These are phyloP conservation scores for Anthonomus grandis DNA, from an alignment of 1,140 invertebrate genomes.

Conservation along the genomic window DNA sequence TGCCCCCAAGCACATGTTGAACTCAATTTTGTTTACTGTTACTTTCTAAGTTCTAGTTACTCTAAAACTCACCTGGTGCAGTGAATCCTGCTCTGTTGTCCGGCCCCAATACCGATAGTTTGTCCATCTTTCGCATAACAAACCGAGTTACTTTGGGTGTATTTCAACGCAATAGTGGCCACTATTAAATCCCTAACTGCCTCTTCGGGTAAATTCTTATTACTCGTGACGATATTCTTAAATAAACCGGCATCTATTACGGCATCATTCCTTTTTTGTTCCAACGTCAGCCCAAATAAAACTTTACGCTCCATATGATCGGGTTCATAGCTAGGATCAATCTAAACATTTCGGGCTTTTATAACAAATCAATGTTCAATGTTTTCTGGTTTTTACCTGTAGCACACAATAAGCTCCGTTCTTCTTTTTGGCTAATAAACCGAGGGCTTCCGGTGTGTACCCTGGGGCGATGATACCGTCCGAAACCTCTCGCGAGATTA, in stretches of 20 bases:
- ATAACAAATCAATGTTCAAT: background rate
- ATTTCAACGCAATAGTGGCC: constrained; percentile 95
- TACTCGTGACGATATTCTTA: constrained; percentile 77
- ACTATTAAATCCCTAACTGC: constrained; percentile 90
- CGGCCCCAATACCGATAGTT: constrained; percentile 91
- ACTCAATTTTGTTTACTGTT: no score
- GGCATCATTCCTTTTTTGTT: constrained; percentile 90
- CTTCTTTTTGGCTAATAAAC: constrained; percentile 94
- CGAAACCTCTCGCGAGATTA: constrained; percentile 81
- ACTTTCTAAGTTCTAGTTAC: background rate
- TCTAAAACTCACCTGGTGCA: constrained; percentile 68
- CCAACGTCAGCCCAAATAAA: constrained; percentile 87
- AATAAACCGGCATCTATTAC: constrained; percentile 78
- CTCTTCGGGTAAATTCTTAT: constrained; percentile 64
- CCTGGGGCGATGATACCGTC: constrained; percentile 96
- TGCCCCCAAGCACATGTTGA: no score
- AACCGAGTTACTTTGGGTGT: constrained; percentile 97
- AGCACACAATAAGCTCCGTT: constrained; percentile 90
- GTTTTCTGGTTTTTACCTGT: constrained; percentile 49
- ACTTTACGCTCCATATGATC: constrained; percentile 77
- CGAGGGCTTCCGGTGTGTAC: constrained; percentile 78
- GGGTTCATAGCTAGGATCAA: constrained; percentile 85
- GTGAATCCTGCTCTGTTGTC: constrained; percentile 96
- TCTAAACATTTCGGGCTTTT: constrained; percentile 54
- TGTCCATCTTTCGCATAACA: constrained; percentile 90